Base-by-base conservation (phyloP, 2,113 vertebrate species). In the Pseudonaja textilis region DNA sequence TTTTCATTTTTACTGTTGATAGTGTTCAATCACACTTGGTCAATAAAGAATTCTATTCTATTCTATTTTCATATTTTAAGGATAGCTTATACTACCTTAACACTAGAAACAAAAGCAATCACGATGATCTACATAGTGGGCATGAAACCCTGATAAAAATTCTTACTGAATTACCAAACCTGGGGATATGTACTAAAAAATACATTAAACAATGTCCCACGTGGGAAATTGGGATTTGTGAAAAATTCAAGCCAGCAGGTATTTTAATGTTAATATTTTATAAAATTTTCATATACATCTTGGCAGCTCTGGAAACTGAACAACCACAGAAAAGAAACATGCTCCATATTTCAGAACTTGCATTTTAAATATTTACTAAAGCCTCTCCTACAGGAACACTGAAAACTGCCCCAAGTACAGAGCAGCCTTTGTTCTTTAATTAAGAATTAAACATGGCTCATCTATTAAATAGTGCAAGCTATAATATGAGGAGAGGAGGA, bases 251-350 rank as follows among this genome's bases (percentile, higher is more conserved):
- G 61, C 81, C 34, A 52, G 81, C n/a, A 90, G 81, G 81, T 34
- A 89, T 64, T 93, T 93, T 90, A 85, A 61, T 86, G 89, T 47
- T 86, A 61, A 89, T 57, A 47, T 61, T 59, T 12, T 89, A 89
- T 92, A 86, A 86, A 93, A 90, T 54, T 86, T 61, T 85, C 55
- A 90, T 89, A 34, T 52, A 39, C 14, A 18, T 85, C 29, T 59
- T 54, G n/a, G n/a, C 16, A 90, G 88, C 23, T 69, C 45, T 64
- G 57, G 25, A 47, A 52, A 39, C 42, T 12, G 25, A 90, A 87
- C n/a, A 69, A 59, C 16, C 34, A 61, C 45, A 52, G 47, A 69
- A 59, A 64, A 90, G 89, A n/a, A 90, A 69, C n/a, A 87, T 5
- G 42, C 54, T 52, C 22, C 47, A 64, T 22, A 87, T 90, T 93